These are phyloP conservation scores for Bagarius yarrelli DNA, from an alignment of 2,113 vertebrate species.

Conservation along the genomic window DNA sequence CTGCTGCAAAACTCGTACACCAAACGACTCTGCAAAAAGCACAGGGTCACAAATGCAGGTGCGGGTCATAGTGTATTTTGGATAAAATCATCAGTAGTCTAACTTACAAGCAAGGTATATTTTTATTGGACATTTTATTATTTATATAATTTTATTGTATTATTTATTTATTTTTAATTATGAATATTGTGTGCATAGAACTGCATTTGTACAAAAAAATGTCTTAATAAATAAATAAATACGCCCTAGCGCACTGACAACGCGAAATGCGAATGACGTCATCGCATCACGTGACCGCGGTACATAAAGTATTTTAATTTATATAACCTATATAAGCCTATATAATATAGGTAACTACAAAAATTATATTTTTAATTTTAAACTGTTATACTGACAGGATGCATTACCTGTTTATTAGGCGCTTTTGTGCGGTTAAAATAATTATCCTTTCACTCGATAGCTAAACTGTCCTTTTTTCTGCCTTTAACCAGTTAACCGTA, in stretches of 20 bases:
- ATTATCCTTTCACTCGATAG: background rate
- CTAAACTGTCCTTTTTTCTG: background rate
- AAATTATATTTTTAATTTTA: background rate
- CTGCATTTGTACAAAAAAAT: too few relatives aligned
- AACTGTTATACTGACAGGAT: background rate
- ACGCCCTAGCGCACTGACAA: background rate
- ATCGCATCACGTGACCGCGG: constrained; percentile 38
- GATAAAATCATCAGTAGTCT: background rate
- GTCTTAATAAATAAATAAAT: background rate
- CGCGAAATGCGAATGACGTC: constrained; percentile 18
- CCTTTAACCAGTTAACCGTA: too few relatives aligned
- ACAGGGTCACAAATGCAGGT: background rate
- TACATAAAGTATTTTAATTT: constrained; percentile 39
- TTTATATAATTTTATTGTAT: too few relatives aligned
- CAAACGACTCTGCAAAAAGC: constrained; percentile 27
- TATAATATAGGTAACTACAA: too few relatives aligned
- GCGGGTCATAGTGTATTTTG: background rate
- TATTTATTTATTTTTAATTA: too few relatives aligned
- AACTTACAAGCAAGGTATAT: background rate
- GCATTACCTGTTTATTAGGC: background rate
- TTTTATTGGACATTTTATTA: background rate
- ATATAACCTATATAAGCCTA: too few relatives aligned
- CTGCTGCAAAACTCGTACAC: constrained; percentile 5
- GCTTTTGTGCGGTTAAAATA: background rate
- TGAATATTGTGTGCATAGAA: too few relatives aligned